Evolutionary conservation across 1,140 invertebrate species (phyloP).

Genomic region (Caenorhabditis briggsae): DNA sequence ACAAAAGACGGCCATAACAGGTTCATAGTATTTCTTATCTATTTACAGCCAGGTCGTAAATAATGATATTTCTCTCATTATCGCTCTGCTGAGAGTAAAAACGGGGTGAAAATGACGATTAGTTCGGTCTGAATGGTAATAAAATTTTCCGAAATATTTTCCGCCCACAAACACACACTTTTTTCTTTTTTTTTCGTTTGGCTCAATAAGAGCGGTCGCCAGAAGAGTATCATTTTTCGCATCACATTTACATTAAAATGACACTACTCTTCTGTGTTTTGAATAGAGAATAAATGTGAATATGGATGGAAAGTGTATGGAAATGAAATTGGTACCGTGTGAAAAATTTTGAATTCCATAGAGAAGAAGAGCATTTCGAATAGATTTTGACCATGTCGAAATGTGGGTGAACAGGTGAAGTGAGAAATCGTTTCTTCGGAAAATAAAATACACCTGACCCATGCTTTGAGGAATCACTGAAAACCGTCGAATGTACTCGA

Average conservation of each 20-base stretch:
- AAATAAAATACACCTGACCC: neutral
- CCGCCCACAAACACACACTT: neutral
- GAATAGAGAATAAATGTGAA: neutral
- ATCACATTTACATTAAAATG: conserved; percentile 45
- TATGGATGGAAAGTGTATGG: neutral
- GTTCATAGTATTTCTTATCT: conserved; percentile 23
- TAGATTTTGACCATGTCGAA: neutral
- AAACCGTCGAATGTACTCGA: conserved; percentile 7
- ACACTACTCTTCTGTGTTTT: neutral
- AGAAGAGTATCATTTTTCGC: conserved; percentile 23
- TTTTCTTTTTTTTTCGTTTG: neutral
- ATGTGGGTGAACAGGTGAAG: neutral
- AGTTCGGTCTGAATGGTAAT: conserved; percentile 47
- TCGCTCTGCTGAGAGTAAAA: conserved; percentile 33
- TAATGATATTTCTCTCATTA: conserved; percentile 46
- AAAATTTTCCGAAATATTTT: conserved; percentile 33
- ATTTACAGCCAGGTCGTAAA: conserved; percentile 53
- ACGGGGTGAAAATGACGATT: conserved; percentile 25
- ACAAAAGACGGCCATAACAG: neutral
- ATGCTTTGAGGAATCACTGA: neutral
- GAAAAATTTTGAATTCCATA: neutral
- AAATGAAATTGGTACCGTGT: conserved; percentile 27
- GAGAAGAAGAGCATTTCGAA: neutral
- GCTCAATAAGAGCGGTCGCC: no score
- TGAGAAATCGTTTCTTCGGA: neutral